These are phyloP conservation scores for Folsomia manolachei DNA, from an alignment of 2,888 invertebrate genomes.

Conservation along the genomic window DNA sequence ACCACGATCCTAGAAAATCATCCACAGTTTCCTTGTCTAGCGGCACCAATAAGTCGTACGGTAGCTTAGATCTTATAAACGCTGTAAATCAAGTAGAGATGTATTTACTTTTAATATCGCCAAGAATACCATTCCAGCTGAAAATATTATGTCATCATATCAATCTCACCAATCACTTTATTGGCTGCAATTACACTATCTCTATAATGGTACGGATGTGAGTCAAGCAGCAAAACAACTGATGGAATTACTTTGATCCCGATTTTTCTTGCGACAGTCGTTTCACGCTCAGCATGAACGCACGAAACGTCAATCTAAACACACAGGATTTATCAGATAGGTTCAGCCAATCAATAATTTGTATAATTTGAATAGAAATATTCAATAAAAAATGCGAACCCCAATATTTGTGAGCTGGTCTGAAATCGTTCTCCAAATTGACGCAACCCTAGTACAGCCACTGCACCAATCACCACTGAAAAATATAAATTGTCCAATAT, in stretches of 20 bases:
- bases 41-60: conserved; percentile 69
- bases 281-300: conserved; percentile 80
- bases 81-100: conserved; percentile 58
- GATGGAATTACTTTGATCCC: conserved; percentile 79
- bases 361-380: background rate
- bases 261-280: conserved; percentile 70
- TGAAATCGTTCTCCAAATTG: conserved; percentile 77
- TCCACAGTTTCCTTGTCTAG: conserved; percentile 72
- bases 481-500: background rate
- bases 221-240: conserved; percentile 75
- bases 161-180: conserved; percentile 69
- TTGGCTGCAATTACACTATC: conserved; percentile 75
- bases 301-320: conserved; percentile 65
- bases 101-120: no score
- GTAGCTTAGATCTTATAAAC: conserved; percentile 83
- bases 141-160: conserved; percentile 2
- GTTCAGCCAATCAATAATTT: background rate
- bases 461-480: conserved; percentile 82
- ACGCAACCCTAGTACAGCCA: conserved; percentile 83
- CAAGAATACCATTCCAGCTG: no score
- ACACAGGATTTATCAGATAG: background rate
- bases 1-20: conserved; percentile 80
- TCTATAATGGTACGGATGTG: conserved; percentile 79
- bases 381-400: conserved; percentile 53
- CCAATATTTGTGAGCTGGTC: conserved; percentile 82